A percentile compares a stretch with the other conserved stretches of the same genome.
Evolutionary conservation across 2,888 invertebrate genomes (phyloP).

Genomic region (Onchidella celtica): DNA sequence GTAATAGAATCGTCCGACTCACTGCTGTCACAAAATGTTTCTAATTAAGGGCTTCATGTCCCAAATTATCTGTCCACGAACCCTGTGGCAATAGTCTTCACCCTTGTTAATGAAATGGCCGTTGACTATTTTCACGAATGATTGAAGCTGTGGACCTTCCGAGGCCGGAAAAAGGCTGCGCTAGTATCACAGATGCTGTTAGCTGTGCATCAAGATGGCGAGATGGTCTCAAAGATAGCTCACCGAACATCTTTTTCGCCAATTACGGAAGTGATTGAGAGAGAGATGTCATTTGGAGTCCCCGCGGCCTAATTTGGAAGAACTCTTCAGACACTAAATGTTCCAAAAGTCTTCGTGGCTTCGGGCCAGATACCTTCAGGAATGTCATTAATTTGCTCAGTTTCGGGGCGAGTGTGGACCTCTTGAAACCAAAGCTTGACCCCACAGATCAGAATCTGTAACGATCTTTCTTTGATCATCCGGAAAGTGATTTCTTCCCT

Average conservation of each 20-base stretch:
- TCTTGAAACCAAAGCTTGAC: too few species aligned
- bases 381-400: too few species aligned
- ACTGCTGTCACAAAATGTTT: not conserved
- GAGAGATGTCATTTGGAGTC: too few species aligned
- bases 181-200: not conserved
- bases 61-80: constrained; percentile 2
- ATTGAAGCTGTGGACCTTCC: not conserved
- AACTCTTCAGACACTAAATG: too few species aligned
- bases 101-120: not conserved
- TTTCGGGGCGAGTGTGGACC: too few species aligned
- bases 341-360: too few species aligned
- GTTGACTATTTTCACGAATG: not conserved
- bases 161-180: not conserved
- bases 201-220: not conserved
- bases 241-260: too few species aligned
- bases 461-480: not conserved
- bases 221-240: not conserved
- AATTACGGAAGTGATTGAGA: too few species aligned
- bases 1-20: not conserved
- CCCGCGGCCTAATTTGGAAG: too few species aligned
- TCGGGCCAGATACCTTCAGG: too few species aligned
- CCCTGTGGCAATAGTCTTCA: not conserved
- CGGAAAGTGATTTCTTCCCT: too few species aligned
- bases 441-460: not conserved
- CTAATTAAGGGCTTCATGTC: constrained; percentile 10